A percentile compares a stretch with the other conserved stretches of the same genome.
phyloP scores from a whole-genome alignment of 2,888 invertebrate species.

The Luperina nickerlii region DNA sequence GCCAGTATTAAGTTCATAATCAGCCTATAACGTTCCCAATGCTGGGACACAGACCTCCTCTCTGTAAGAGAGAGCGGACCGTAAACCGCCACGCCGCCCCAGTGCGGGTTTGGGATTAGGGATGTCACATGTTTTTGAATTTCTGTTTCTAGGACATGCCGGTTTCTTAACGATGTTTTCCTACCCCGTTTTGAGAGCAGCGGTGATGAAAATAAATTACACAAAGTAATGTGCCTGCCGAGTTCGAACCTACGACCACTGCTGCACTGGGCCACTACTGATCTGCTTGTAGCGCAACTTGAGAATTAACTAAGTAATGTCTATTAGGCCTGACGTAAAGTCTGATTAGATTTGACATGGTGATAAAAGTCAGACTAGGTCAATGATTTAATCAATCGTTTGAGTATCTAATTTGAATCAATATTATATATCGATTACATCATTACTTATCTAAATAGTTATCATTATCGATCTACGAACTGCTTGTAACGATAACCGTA shows the following conservation, averaged over 20 bases:
- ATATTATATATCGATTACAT: conserved; percentile 40
- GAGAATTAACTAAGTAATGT: not conserved
- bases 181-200: not conserved
- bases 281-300: not conserved
- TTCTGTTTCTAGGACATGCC: not conserved
- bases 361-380: conserved; percentile 27
- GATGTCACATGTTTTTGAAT: not conserved
- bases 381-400: conserved; percentile 26
- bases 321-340: not conserved
- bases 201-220: not conserved
- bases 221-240: not conserved
- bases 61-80: not conserved
- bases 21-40: not conserved
- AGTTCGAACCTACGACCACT: not conserved
- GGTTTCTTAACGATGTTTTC: not conserved
- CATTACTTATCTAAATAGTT: conserved; percentile 15
- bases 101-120: not conserved
- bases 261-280: not conserved
- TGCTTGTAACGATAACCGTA: conserved; percentile 25
- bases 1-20: not conserved
- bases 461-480: conserved; percentile 32
- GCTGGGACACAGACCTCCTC: not conserved
- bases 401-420: conserved; percentile 36
- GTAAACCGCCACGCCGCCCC: not conserved
- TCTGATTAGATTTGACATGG: conserved; percentile 24